Base-by-base conservation (phyloP, 2,888 invertebrate species). In the Vesta saturnalis region DNA sequence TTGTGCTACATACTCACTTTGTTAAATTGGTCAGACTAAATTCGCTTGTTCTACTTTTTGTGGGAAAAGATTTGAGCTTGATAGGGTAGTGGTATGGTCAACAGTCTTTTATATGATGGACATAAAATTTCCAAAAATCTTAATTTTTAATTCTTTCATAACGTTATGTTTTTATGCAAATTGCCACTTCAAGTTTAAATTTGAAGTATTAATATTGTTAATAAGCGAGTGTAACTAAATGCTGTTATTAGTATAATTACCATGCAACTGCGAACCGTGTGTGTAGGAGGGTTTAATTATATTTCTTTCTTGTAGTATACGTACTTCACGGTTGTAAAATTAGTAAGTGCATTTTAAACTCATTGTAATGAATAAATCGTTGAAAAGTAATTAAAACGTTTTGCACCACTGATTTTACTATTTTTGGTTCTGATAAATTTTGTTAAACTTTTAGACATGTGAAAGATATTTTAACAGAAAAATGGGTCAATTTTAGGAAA, bases 11-110 rank as follows among this genome's bases (percentile, higher is more conserved):
- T 56, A 56, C 35, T 35, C 30, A 21, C 18, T 21, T 23, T 21
- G 56, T 30, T 30, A 56, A 56, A 55, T 55, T 55, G 55, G 23
- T 22, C n/a, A 10, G 55, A 55, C 16, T 49, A 49, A 56, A 56
- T 56, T 16, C 15, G 30, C 16, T 56, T 56, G 56, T 56, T 14
- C 56, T 16, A 56, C 56, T 56, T 56, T 30, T 12, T 52, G 52
- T 52, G 52, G n/a, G 52, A 52, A n/a, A 52, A 52, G 21, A 19
- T 19, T 19, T n/a, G 52, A 52, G 15, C 1, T 12, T 5, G 52
- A 52, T 16, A 12, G 4, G 2, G n/a, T 10, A n/a, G 39, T 39
- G 39, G 39, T 39, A 39, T 39, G 39, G 39, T n/a, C n/a, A n/a
- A n/a, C n/a, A n/a, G n/a, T n/a, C n/a, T n/a, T n/a, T n/a, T n/a